Evolutionary conservation across 1,140 invertebrate species (phyloP), one percentile per base, ranked within the genome.

Genomic region (Drosophila dunni): DNA sequence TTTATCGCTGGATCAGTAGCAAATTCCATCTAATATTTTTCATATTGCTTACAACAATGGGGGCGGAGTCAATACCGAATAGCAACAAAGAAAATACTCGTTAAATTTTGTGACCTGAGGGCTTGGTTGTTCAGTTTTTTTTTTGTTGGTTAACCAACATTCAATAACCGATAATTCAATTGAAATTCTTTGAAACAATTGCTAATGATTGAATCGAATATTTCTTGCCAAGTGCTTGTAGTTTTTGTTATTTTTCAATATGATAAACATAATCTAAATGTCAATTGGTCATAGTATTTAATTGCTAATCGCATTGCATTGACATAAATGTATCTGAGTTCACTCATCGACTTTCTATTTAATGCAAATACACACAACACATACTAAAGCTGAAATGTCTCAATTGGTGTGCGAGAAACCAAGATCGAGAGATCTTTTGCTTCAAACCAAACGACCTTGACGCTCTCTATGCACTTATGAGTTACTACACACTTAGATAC

Each of bases 301-400:
- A 86, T 88, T 79, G 82, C 76, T 81, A 78, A 85, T 81, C 81
- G 82, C 78, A 46, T 81, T 67, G 63, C 69, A 84, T 85, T 85
- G 74, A 75, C 44, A 33, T 71, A 78, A 42, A 63, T 29, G 24
- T 29, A 29, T 29, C 24, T 29, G 24, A 48, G 45, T 48, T 58
- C 62, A 76, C 68, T 65, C 45, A 70, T 54, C 44, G 68, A 88
- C 83, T 88, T 88, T 88, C 83, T 84, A 88, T 72, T 54, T 78
- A 88, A 88, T 88, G 84, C 84, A 83, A 88, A 88, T 86, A 61
- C 53, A 61, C 53, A 65, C 44, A 75, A 60, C 58, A 68, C 48
- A 63, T 57, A 46, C 24, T 29, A 29, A 29, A 29, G 6, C 24
- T 29, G 4, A 29, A 78, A 74, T 53, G 66, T 66, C 66, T 81